These are phyloP conservation scores for Thyatira batis DNA, from an alignment of 2,888 invertebrate species.

Conservation along the genomic window DNA sequence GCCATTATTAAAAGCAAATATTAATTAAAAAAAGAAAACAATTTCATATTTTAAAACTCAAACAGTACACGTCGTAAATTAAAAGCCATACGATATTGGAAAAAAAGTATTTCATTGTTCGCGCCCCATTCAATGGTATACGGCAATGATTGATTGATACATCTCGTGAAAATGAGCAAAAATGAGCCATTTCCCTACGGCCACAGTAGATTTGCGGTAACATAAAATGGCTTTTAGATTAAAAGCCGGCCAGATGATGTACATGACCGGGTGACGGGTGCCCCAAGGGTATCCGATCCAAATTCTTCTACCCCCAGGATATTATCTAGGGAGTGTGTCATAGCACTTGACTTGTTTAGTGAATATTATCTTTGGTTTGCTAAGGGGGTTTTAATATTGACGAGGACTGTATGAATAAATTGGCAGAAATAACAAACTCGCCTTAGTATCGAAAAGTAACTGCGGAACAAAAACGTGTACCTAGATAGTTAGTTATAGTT, in stretches of 20 bases:
- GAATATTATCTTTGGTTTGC: background rate
- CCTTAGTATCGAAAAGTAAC: too few relatives aligned
- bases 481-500: background rate
- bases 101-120: background rate
- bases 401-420: background rate
- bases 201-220: conserved; percentile 38
- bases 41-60: background rate
- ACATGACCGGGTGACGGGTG: conserved; percentile 28
- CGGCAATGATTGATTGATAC: conserved; percentile 14
- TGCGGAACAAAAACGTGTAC: too few relatives aligned
- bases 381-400: background rate
- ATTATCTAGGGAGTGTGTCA: background rate
- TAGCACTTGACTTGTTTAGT: background rate
- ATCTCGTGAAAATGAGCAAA: conserved; percentile 10
- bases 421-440: background rate
- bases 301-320: conserved; percentile 7
- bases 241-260: conserved; percentile 52
- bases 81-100: background rate
- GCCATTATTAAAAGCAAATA: background rate
- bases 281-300: conserved; percentile 21
- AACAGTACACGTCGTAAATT: background rate
- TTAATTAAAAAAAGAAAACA: background rate
- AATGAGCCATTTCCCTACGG: conserved; percentile 29
- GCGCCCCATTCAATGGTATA: conserved; percentile 3
- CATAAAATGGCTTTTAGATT: conserved; percentile 77